Evolutionary conservation across 2,888 invertebrate genomes (phyloP).

Genomic region (Parochlus steinenii): DNA sequence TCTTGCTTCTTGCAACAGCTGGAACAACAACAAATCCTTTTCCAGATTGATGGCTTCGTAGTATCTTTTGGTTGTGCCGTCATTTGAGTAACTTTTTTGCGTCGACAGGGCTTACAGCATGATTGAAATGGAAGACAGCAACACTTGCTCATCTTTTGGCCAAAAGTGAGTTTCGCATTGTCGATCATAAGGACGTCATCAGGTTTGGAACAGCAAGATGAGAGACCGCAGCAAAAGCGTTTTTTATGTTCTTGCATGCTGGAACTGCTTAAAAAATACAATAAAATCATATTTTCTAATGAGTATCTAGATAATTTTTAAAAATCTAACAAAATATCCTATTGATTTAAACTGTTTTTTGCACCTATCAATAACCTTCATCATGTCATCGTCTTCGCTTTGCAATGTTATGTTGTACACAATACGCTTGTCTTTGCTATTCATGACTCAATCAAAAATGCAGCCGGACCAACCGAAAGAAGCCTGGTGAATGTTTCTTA

Average conservation of each 20-base stretch:
- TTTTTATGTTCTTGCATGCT: conserved; percentile 9
- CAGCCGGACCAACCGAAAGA: too few relatives aligned
- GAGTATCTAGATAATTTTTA: neutral
- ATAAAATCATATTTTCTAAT: too few relatives aligned
- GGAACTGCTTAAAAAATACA: conserved; percentile 4
- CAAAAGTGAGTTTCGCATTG: neutral
- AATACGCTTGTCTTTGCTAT: neutral
- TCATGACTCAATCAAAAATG: conserved; percentile 2
- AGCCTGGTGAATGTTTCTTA: too few relatives aligned
- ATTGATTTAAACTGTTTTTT: neutral
- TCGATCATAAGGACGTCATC: neutral
- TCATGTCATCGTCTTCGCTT: conserved; percentile 5
- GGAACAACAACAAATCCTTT: conserved; percentile 8
- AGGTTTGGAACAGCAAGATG: conserved; percentile 6
- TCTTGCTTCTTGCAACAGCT: too few relatives aligned
- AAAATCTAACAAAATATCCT: neutral
- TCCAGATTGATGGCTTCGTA: conserved; percentile 3
- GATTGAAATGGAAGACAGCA: conserved; percentile 4
- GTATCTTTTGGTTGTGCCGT: neutral
- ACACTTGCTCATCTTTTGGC: conserved; percentile 3
- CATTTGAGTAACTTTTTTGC: conserved; percentile 6
- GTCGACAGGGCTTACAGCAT: conserved; percentile 1
- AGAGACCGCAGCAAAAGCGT: conserved; percentile 5
- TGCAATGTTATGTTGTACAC: conserved; percentile 7
- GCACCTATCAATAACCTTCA: conserved; percentile 8